Evolutionary conservation across 1,140 invertebrate species (phyloP).

Genomic region (Dysdera silvatica): DNA sequence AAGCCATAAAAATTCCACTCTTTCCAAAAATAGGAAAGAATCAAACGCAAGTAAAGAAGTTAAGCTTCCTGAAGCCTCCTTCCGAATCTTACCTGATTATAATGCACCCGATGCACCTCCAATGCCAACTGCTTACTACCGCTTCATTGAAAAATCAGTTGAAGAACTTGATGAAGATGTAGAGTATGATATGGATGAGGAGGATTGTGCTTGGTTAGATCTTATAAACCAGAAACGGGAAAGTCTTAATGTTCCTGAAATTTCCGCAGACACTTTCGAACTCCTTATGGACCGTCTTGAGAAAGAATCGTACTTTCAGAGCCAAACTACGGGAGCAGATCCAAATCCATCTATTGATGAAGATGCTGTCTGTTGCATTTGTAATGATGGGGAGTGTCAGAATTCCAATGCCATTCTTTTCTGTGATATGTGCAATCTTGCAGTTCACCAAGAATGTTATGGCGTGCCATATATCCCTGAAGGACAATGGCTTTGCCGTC

Average conservation of each 20-base stretch:
- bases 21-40: constrained; percentile 27
- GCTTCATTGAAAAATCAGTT: constrained; percentile 87
- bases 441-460: constrained; percentile 98
- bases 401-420: constrained; percentile 94
- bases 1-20: constrained; percentile 13
- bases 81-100: constrained; percentile 68
- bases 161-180: constrained; percentile 90
- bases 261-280: constrained; percentile 83
- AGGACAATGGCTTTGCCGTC: constrained; percentile 93
- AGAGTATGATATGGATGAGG: constrained; percentile 97
- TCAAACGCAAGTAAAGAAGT: neutral
- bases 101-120: constrained; percentile 68
- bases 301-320: constrained; percentile 94
- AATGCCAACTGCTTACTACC: constrained; percentile 64
- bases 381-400: constrained; percentile 83
- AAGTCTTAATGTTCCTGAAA: constrained; percentile 55
- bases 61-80: constrained; percentile 69
- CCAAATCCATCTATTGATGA: constrained; percentile 68
- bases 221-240: constrained; percentile 74
- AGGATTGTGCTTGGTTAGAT: constrained; percentile 85
- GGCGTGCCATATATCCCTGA: constrained; percentile 98
- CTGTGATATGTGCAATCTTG: constrained; percentile 99
- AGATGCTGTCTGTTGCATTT: constrained; percentile 95
- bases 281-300: constrained; percentile 92
- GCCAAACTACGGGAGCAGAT: constrained; percentile 52